Conservation (phyloP, 2,888 invertebrate genomes). For the Dasysyrphus tricinctus region DNA sequence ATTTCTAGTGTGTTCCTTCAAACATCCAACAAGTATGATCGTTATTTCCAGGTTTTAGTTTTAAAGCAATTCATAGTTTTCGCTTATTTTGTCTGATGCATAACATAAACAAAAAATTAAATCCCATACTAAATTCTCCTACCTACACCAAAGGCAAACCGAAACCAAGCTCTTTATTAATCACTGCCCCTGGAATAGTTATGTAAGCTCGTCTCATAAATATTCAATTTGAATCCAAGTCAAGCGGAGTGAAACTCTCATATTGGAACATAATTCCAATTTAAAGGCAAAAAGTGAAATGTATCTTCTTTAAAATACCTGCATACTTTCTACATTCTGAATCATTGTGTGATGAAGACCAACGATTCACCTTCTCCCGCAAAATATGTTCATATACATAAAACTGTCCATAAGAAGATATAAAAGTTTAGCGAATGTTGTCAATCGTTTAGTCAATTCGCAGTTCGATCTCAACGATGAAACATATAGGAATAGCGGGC, state of each 20-base stretch:
- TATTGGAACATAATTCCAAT: conserved; percentile 47
- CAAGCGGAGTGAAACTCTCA: conserved; percentile 36
- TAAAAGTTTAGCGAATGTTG: conserved; percentile 57
- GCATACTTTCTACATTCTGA: conserved; percentile 67
- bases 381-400: background rate
- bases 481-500: conserved; percentile 6
- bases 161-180: conserved; percentile 30
- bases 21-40: no score
- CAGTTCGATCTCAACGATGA: conserved; percentile 51
- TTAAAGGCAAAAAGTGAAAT: conserved; percentile 59
- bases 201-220: conserved; percentile 30
- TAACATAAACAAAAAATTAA: background rate
- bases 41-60: background rate
- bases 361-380: conserved; percentile 19
- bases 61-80: background rate
- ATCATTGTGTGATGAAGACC: conserved; percentile 37
- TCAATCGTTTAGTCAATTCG: conserved; percentile 60
- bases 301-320: conserved; percentile 10
- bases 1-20: no score
- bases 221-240: conserved; percentile 47
- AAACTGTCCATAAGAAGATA: conserved; percentile 16
- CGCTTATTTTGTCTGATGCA: background rate
- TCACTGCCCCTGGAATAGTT: background rate
- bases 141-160: background rate
- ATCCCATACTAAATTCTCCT: background rate